Evolutionary conservation across 2,113 vertebrate species (phyloP), one percentile per base, ranked within the genome.

Genomic region (Stomatorhinus ivindoensis): DNA sequence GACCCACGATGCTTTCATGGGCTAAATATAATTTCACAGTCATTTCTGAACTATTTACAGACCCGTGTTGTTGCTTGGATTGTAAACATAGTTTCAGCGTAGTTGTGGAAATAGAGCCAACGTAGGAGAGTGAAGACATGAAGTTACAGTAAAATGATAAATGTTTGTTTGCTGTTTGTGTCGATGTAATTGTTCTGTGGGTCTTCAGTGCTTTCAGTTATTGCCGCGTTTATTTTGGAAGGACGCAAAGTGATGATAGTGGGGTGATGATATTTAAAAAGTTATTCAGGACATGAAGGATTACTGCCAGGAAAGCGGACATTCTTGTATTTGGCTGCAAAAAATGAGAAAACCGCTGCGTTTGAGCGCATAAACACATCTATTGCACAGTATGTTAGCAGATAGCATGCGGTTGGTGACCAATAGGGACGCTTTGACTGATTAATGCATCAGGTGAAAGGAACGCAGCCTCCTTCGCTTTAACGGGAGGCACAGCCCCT

Each of bases 401-500:
- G 94, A 96, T 95, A 95, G 92, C 93, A 88, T 50, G 90, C 95
- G 95, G 93, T 95, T 96, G 11, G 35, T 96, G 94, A 96, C 94
- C 95, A 47, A 50, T n/a, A 7, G 13, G 94, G 91, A 90, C 90
- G 89, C 91, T 93, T 92, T 94, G 93, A 94, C 95, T 96, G 96
- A 96, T 92, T 95, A 91, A 94, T 93, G 94, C 95, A 96, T 97
- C 96, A 96, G 93, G 95, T 97, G 94, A 94, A 88, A 9, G 96
- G 96, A 96, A 93, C 90, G 91, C 95, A 96, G 97, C 94, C 92
- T 93, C 92, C 91, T 94, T 94, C 91, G 90, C 94, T 94, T 94
- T 96, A 95, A 94, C 93, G 94, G 95, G 94, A 96, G 95, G 94
- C 1, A 93, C 94, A 92, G 95, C 95, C 93, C 93, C 93, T 94